Evolutionary conservation across 2,797 vertebrate species (phyloP).

Genomic region (Trachops cirrhosus): DNA sequence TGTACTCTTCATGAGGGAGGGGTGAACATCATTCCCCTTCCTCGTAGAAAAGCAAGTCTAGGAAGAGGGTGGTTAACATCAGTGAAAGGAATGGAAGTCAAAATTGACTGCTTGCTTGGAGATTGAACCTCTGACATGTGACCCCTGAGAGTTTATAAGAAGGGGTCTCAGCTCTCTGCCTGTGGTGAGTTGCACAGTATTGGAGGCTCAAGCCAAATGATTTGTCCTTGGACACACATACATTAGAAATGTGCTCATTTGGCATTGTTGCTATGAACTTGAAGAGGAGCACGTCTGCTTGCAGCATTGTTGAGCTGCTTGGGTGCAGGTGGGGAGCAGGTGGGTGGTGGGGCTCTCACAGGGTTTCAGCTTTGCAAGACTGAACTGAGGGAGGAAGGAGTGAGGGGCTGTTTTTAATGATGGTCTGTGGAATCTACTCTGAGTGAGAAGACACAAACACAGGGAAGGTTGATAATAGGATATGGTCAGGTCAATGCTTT

Average conservation of each 20-base stretch:
- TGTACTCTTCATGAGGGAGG: background rate
- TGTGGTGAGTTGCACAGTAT: background rate
- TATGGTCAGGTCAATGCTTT: background rate
- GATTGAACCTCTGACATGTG: background rate
- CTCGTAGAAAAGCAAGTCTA: background rate
- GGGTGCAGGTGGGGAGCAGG: background rate
- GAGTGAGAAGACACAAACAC: background rate
- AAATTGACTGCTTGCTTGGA: background rate
- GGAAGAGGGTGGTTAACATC: background rate
- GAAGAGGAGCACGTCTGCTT: background rate
- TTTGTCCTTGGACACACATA: background rate
- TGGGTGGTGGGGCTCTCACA: background rate
- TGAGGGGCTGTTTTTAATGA: background rate
- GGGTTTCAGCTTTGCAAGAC: background rate
- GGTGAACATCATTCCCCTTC: background rate
- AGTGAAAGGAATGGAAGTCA: background rate
- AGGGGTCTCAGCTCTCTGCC: background rate
- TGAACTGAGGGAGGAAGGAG: background rate
- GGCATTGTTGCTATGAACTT: background rate
- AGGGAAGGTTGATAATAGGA: background rate
- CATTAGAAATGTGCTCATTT: background rate
- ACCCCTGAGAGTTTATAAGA: background rate
- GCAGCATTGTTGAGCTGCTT: background rate
- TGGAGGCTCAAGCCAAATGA: background rate
- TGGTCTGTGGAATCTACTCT: background rate